Evolutionary conservation across 2,888 invertebrate genomes (phyloP).

Genomic region (Amblyjoppa proteus): DNA sequence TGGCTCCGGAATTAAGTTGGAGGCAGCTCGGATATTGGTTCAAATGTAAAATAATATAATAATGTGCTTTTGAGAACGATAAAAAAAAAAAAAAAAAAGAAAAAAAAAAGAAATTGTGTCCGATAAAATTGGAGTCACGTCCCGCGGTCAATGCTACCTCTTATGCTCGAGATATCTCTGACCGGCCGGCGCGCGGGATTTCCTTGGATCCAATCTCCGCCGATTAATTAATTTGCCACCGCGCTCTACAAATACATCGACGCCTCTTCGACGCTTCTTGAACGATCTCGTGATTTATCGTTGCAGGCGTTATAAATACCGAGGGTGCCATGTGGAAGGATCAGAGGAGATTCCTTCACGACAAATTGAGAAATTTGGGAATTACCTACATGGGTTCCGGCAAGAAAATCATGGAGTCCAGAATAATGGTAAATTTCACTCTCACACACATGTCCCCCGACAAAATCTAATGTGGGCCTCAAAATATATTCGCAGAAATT

Average conservation of each 20-base stretch:
- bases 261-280: neutral
- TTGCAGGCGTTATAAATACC: conserved; percentile 94
- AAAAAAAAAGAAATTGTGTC: neutral
- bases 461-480: neutral
- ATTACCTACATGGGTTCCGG: conserved; percentile 94
- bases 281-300: neutral
- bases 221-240: neutral
- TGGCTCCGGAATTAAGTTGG: neutral
- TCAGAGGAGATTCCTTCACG: conserved; percentile 94
- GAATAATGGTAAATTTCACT: conserved; percentile 90
- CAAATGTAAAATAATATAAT: neutral
- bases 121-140: conserved; percentile 3
- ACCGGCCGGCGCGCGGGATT: neutral
- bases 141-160: conserved; percentile 27
- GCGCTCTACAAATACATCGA: neutral
- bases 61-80: neutral
- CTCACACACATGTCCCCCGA: neutral
- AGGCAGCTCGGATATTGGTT: neutral
- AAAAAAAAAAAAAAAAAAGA: neutral
- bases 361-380: conserved; percentile 93
- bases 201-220: neutral
- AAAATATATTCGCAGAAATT: neutral
- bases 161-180: neutral
- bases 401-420: conserved; percentile 92
- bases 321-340: conserved; percentile 96